Percentiles rank a stretch among this genome's conserved stretches.
Evolutionary conservation across 2,888 invertebrate genomes (phyloP).

Genomic region (Amblyjoppa fuscipennis): DNA sequence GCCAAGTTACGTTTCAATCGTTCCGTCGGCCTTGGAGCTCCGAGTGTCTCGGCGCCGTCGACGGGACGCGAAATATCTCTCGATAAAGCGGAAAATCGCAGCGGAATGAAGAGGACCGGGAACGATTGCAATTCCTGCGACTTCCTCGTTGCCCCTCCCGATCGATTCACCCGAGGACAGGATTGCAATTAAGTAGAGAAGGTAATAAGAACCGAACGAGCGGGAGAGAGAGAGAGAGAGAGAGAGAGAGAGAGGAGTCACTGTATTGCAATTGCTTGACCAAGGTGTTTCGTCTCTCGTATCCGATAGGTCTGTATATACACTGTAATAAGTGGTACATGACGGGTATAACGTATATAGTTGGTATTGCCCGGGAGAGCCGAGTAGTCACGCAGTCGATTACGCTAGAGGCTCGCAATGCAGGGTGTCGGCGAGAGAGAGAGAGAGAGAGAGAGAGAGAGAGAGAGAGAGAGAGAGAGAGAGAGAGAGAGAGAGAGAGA

Average conservation of each 20-base stretch:
- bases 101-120: conserved; percentile 8
- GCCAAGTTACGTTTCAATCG: conserved; percentile 49
- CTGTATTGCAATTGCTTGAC: conserved; percentile 8
- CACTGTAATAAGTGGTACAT: conserved; percentile 29
- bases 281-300: conserved; percentile 9
- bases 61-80: background rate
- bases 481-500: no score
- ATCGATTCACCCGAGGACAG: conserved; percentile 29
- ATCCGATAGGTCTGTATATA: conserved; percentile 21
- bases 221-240: background rate
- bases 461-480: background rate
- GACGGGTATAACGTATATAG: conserved; percentile 5
- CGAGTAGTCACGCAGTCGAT: conserved; percentile 56
- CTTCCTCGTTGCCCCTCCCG: conserved; percentile 38
- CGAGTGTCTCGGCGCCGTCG: background rate
- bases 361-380: conserved; percentile 11
- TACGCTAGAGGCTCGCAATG: conserved; percentile 37
- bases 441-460: background rate
- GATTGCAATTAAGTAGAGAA: conserved; percentile 41
- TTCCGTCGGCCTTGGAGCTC: conserved; percentile 23
- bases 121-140: conserved; percentile 12
- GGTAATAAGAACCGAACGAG: conserved; percentile 24
- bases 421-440: background rate
- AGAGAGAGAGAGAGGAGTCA: background rate
- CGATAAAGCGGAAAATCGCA: conserved; percentile 1